Evolutionary conservation across 2,797 vertebrate genomes (phyloP).

Genomic region (Nothura maculosa): DNA sequence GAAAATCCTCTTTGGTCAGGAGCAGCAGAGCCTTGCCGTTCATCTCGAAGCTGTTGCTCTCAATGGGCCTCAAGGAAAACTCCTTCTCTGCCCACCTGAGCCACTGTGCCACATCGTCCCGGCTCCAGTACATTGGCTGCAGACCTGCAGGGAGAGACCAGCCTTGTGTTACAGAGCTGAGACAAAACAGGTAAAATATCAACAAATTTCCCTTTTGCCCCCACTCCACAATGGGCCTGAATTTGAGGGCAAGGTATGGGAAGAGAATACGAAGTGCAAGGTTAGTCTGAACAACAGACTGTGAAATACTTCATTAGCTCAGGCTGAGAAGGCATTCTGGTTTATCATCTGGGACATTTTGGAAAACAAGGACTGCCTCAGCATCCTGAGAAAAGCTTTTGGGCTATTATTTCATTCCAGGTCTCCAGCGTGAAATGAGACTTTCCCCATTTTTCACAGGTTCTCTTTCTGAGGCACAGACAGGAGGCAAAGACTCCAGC

Average conservation of each 20-base stretch:
- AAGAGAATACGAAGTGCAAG: background rate
- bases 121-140: constrained; percentile 94
- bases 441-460: background rate
- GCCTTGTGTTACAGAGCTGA: background rate
- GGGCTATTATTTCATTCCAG: background rate
- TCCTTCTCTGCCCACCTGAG: constrained; percentile 96
- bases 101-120: constrained; percentile 96
- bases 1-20: constrained; percentile 98
- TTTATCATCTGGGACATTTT: background rate
- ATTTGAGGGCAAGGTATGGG: background rate
- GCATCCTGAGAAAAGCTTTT: background rate
- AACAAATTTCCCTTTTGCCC: background rate
- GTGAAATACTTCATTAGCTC: background rate
- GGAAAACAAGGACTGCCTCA: constrained; percentile 8
- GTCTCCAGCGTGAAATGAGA: background rate
- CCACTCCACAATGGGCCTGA: background rate
- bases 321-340: background rate
- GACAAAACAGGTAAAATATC: background rate
- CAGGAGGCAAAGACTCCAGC: background rate
- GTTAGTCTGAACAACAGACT: background rate
- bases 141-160: constrained; percentile 83
- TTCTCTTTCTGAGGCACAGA: background rate
- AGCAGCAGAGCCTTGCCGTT: constrained; percentile 97
- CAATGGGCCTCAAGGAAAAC: constrained; percentile 93
- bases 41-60: constrained; percentile 96